These are phyloP conservation scores for Halcyon senegalensis DNA, from an alignment of 2,113 vertebrate species.

Conservation along the genomic window DNA sequence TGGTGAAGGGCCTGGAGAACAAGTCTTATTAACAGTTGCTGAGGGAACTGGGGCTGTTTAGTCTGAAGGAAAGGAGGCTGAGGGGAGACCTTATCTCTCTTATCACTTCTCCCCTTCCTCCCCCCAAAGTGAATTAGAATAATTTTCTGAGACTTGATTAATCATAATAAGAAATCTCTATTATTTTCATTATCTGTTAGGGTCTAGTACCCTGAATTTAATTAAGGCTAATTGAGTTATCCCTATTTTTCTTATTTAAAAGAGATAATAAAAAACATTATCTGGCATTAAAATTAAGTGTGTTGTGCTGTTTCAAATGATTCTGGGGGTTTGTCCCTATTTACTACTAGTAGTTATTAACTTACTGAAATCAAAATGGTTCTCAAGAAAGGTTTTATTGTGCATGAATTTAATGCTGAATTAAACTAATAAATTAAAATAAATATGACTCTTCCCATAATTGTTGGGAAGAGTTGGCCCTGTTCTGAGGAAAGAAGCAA, in stretches of 20 bases:
- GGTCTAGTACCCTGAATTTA: slow-evolving; percentile 39
- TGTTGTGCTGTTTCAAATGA: slow-evolving; percentile 6
- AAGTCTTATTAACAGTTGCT: too few species aligned
- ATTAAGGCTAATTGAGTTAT: slow-evolving; percentile 58
- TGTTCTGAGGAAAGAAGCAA: neutral
- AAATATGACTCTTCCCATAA: neutral
- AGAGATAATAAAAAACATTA: slow-evolving; percentile 34
- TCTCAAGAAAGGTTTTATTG: neutral
- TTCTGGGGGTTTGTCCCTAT: neutral
- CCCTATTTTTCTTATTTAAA: slow-evolving; percentile 39
- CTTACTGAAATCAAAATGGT: neutral
- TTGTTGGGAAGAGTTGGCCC: neutral
- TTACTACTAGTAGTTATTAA: slow-evolving; percentile 12
- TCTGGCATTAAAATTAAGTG: slow-evolving; percentile 29
- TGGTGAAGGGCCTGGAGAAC: too few species aligned
- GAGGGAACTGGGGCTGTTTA: too few species aligned
- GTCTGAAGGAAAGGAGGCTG: too few species aligned
- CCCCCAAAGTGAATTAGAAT: too few species aligned
- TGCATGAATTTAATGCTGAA: neutral
- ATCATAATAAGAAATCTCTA: neutral
- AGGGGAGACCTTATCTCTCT: too few species aligned
- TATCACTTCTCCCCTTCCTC: too few species aligned
- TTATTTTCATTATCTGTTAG: slow-evolving; percentile 42
- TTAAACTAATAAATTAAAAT: slow-evolving; percentile 9
- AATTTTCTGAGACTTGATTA: too few species aligned